Percentiles rank a stretch among this genome's conserved stretches.
phyloP scores from a whole-genome alignment of 1,140 invertebrate genomes.

The Eufriesea mexicana region DNA sequence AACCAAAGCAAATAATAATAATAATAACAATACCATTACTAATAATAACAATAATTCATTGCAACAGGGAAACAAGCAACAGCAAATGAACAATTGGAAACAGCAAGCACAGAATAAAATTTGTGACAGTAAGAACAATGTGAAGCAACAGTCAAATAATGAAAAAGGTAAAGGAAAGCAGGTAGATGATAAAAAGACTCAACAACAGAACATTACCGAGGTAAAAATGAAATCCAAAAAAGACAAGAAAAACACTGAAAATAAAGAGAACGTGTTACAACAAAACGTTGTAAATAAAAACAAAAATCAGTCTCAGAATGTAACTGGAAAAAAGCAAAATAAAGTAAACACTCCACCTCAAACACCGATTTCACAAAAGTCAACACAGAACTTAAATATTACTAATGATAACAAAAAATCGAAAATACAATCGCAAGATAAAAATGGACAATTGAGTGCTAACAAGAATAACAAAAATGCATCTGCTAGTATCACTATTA shows the following conservation, averaged over 20 bases:
- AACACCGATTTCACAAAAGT: slow-evolving; percentile 60
- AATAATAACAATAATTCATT: slow-evolving; percentile 40
- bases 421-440: slow-evolving; percentile 63
- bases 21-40: slow-evolving; percentile 46
- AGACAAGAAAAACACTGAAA: slow-evolving; percentile 77
- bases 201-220: slow-evolving; percentile 58
- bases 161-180: slow-evolving; percentile 72
- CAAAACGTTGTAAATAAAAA: slow-evolving; percentile 56
- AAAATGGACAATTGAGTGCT: slow-evolving; percentile 48
- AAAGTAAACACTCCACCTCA: slow-evolving; percentile 62
- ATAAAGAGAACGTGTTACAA: slow-evolving; percentile 76
- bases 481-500: slow-evolving; percentile 8
- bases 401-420: slow-evolving; percentile 63
- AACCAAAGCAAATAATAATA: slow-evolving; percentile 74
- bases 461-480: slow-evolving; percentile 29
- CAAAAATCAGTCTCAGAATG: slow-evolving; percentile 67
- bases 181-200: slow-evolving; percentile 67
- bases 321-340: slow-evolving; percentile 66
- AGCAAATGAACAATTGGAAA: slow-evolving; percentile 67
- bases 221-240: slow-evolving; percentile 75
- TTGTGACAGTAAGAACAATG: slow-evolving; percentile 43
- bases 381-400: slow-evolving; percentile 62
- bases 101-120: slow-evolving; percentile 60
- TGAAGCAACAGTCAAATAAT: slow-evolving; percentile 61
- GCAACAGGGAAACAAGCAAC: slow-evolving; percentile 64